Evolutionary conservation across 1,140 invertebrate genomes (phyloP).

Genomic region (Anastrepha ludens): DNA sequence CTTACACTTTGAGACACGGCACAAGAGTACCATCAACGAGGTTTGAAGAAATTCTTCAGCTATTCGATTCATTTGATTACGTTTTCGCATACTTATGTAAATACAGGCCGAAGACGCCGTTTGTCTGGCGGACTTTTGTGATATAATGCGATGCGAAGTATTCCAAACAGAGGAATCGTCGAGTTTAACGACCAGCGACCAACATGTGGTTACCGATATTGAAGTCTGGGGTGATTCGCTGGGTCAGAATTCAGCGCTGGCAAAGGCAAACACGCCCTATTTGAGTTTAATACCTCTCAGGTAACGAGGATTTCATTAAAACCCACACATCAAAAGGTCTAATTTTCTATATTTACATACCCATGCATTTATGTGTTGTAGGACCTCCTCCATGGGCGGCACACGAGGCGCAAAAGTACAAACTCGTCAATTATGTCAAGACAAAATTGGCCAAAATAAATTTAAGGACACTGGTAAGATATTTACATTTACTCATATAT

Average conservation of each 20-base stretch:
- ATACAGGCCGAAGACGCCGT: slow-evolving; percentile 89
- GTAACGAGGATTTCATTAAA: slow-evolving; percentile 46
- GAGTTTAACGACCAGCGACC: slow-evolving; percentile 75
- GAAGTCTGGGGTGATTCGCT: slow-evolving; percentile 83
- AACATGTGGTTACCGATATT: slow-evolving; percentile 82
- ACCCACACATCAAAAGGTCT: too few species aligned
- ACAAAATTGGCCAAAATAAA: slow-evolving; percentile 68
- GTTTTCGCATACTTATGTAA: background rate
- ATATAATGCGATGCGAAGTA: slow-evolving; percentile 95
- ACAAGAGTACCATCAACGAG: slow-evolving; percentile 89
- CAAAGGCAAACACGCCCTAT: slow-evolving; percentile 76
- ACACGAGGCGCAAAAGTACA: slow-evolving; percentile 72
- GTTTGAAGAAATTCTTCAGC: slow-evolving; percentile 74
- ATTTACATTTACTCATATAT: background rate
- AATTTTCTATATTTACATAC: background rate
- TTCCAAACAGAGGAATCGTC: slow-evolving; percentile 83
- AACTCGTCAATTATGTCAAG: slow-evolving; percentile 73
- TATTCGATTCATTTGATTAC: background rate
- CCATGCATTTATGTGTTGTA: background rate
- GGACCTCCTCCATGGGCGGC: slow-evolving; percentile 72
- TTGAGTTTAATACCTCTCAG: slow-evolving; percentile 72
- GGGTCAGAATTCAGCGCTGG: slow-evolving; percentile 80
- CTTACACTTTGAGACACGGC: slow-evolving; percentile 91
- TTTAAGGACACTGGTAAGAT: slow-evolving; percentile 57
- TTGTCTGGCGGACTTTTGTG: slow-evolving; percentile 94